These are phyloP conservation scores for Loripinus fragilis DNA, from an alignment of 2,888 invertebrate genomes.

Conservation along the genomic window DNA sequence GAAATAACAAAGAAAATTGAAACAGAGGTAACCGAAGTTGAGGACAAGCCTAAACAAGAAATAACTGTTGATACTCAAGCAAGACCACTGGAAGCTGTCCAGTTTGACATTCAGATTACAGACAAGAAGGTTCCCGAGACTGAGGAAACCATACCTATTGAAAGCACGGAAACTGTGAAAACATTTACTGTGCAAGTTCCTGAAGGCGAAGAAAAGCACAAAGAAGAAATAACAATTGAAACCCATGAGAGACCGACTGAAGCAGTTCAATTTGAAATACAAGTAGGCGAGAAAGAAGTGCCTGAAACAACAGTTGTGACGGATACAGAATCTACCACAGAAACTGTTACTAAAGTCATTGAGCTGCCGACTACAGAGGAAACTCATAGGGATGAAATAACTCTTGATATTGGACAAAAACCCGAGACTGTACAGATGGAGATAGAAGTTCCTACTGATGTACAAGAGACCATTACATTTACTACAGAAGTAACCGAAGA, in stretches of 20 bases:
- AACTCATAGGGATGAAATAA: slow-evolving; percentile 64
- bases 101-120: slow-evolving; percentile 42
- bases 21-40: slow-evolving; percentile 56
- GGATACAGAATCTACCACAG: slow-evolving; percentile 42
- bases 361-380: slow-evolving; percentile 57
- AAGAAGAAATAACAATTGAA: slow-evolving; percentile 49
- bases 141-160: slow-evolving; percentile 45
- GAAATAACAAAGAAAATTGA: slow-evolving; percentile 57
- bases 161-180: slow-evolving; percentile 34
- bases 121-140: slow-evolving; percentile 38
- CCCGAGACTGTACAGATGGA: slow-evolving; percentile 62
- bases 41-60: slow-evolving; percentile 40
- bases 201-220: slow-evolving; percentile 54
- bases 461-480: slow-evolving; percentile 41
- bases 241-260: slow-evolving; percentile 49
- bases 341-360: slow-evolving; percentile 46
- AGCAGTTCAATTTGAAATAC: slow-evolving; percentile 47
- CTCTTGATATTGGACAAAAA: slow-evolving; percentile 66
- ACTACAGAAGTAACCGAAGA: slow-evolving; percentile 59
- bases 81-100: slow-evolving; percentile 44
- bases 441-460: slow-evolving; percentile 53
- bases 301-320: slow-evolving; percentile 48
- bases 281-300: slow-evolving; percentile 45
- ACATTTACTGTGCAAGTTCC: slow-evolving; percentile 64
- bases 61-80: slow-evolving; percentile 43